Evolutionary conservation across 64 coral and sea anemone genomes (phyloP).

Genomic region (Cladopsammia gracilis): DNA sequence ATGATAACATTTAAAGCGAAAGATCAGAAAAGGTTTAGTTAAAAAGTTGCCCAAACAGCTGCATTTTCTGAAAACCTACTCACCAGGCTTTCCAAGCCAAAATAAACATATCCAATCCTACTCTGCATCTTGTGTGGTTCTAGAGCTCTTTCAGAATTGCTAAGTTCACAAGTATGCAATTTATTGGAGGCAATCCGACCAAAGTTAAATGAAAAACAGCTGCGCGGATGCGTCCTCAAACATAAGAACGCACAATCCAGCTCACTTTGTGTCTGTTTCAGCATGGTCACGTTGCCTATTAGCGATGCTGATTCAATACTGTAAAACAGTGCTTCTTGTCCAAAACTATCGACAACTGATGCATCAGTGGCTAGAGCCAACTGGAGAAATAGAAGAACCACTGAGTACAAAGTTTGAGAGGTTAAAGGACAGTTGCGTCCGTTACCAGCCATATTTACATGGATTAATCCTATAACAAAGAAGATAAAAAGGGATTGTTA

Average conservation of each 20-base stretch:
- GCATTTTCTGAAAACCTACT: neutral
- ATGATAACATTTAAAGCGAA: too few relatives aligned
- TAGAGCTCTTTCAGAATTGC: constrained; percentile 11
- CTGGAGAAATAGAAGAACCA: neutral
- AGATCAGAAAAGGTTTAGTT: too few relatives aligned
- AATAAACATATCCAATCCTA: neutral
- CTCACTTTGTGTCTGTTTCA: neutral
- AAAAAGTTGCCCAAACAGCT: too few relatives aligned
- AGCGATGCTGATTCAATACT: neutral
- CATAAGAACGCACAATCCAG: neutral
- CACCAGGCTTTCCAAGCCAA: neutral
- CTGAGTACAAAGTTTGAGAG: neutral
- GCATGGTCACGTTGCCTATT: neutral
- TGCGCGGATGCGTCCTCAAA: neutral
- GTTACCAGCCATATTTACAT: neutral
- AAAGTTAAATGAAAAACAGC: constrained; percentile 29
- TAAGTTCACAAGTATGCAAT: constrained; percentile 6
- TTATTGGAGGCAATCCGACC: neutral
- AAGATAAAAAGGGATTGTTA: too few relatives aligned
- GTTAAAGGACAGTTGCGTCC: neutral
- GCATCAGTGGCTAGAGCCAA: too few relatives aligned
- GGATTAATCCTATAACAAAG: too few relatives aligned
- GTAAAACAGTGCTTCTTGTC: constrained; percentile 3
- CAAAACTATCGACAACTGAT: too few relatives aligned
- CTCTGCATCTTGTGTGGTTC: constrained; percentile 7